Evolutionary conservation across 2,113 vertebrate genomes (phyloP), one percentile per base, ranked within the genome.

Genomic region (Bos javanicus): DNA sequence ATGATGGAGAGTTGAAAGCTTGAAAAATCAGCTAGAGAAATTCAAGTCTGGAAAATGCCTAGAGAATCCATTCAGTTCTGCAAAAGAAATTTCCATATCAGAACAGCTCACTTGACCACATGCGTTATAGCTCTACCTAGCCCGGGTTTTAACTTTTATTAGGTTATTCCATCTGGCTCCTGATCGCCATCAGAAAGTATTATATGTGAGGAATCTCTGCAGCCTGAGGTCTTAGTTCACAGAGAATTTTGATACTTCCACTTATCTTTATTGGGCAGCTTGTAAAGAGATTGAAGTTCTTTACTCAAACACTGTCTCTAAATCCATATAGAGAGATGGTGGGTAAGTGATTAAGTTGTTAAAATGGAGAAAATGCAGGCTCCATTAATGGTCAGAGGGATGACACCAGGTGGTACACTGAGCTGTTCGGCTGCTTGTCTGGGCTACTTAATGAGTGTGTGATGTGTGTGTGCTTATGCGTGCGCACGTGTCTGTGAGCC

Each of bases 221-320:
- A 91, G 94, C 48, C 90, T 81, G 74, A 97, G 95, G 89, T 97
- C 95, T 97, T 87, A 95, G 93, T 92, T 97, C 84, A 78, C 71
- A 36, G 74, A 82, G 95, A 95, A 90, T 95, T 97, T 86, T 97
- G 94, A 95, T 96, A 97, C 95, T 94, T 87, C 91, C 89, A 94
- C 87, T 98, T 97, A 97, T 94, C 93, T 97, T 98, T 97, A 98
- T 95, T 95, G 96, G 91, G 36, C 36, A 62, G 78, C 95, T 97
- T 92, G 64, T 98, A 97, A 98, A 97, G 89, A 93, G 91, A 94
- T 56, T 33, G 59, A 87, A 93, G 91, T 39, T 76, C 80, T 94
- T 96, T 84, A 95, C 60, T 48, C 87, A 81, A 94, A 86, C 39
- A 60, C 62, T 71, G 62, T 67, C 88, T 97, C 59, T 76, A n/a